These are phyloP conservation scores for Eubucco bourcierii DNA, from an alignment of 2,113 vertebrate genomes.

Conservation along the genomic window DNA sequence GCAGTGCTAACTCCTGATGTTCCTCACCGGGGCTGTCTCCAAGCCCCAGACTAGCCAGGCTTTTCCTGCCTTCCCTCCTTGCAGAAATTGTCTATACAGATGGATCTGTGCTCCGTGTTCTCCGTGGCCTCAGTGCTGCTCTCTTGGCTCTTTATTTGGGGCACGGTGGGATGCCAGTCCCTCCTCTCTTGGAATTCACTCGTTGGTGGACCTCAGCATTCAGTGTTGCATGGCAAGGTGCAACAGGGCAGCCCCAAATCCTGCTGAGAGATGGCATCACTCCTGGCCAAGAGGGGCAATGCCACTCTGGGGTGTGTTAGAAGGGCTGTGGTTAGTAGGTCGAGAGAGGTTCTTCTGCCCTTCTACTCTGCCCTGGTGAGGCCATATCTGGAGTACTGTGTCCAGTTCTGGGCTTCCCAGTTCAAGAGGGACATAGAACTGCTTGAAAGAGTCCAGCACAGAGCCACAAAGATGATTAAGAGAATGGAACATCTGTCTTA, in stretches of 20 bases:
- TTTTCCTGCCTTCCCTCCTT: not conserved
- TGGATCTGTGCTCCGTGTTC: rapidly evolving
- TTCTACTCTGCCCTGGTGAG: too few relatives aligned
- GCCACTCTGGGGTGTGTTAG: too few relatives aligned
- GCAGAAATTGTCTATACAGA: not conserved
- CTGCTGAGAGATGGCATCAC: not conserved
- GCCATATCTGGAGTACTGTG: too few relatives aligned
- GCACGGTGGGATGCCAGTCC: rapidly evolving
- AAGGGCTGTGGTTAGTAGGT: too few relatives aligned
- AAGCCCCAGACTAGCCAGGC: not conserved
- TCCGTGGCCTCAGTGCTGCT: rapidly evolving
- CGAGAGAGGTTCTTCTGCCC: too few relatives aligned
- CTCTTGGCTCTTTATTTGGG: not conserved
- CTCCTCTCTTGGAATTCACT: not conserved
- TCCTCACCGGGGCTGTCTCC: not conserved
- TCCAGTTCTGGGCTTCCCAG: too few relatives aligned
- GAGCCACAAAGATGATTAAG: too few relatives aligned
- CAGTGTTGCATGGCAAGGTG: rapidly evolving
- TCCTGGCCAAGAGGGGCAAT: too few relatives aligned
- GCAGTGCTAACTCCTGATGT: not conserved
- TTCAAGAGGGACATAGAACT: too few relatives aligned
- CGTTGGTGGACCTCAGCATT: not conserved
- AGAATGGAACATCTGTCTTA: too few relatives aligned
- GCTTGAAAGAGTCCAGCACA: too few relatives aligned
- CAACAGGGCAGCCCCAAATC: not conserved